phyloP scores from a whole-genome alignment of 2,797 vertebrate species.

The Cyprinella venusta region DNA sequence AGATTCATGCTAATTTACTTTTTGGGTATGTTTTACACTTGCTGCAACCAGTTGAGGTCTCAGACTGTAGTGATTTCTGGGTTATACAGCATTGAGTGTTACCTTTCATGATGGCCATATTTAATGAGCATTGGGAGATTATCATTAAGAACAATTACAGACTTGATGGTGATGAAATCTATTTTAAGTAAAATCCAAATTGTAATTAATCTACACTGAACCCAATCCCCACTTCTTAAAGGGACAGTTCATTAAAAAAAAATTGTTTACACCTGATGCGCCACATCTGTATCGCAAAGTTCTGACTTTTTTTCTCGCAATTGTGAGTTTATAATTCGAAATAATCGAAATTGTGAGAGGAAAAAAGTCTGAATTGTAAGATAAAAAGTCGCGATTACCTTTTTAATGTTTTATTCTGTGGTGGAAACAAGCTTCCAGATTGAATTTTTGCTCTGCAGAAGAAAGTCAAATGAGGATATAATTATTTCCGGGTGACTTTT shows the following conservation, averaged over 20 bases:
- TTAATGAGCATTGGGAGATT: no score
- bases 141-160: no score
- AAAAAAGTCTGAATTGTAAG: no score
- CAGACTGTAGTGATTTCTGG: not conserved
- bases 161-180: not conserved
- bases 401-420: no score
- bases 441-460: no score
- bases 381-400: no score
- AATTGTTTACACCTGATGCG: not conserved
- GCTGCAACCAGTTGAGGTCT: not conserved
- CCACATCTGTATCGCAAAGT: not conserved
- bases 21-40: not conserved
- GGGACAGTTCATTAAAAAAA: not conserved
- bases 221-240: not conserved
- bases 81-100: not conserved
- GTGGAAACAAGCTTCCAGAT: no score
- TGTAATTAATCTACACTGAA: not conserved
- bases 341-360: no score
- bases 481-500: not conserved
- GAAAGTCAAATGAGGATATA: not conserved
- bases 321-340: no score
- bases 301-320: no score
- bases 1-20: not conserved
- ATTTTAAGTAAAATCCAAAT: not conserved
- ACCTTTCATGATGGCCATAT: not conserved